These are phyloP conservation scores for Meta bourneti DNA, from an alignment of 2,888 invertebrate species.

Conservation along the genomic window DNA sequence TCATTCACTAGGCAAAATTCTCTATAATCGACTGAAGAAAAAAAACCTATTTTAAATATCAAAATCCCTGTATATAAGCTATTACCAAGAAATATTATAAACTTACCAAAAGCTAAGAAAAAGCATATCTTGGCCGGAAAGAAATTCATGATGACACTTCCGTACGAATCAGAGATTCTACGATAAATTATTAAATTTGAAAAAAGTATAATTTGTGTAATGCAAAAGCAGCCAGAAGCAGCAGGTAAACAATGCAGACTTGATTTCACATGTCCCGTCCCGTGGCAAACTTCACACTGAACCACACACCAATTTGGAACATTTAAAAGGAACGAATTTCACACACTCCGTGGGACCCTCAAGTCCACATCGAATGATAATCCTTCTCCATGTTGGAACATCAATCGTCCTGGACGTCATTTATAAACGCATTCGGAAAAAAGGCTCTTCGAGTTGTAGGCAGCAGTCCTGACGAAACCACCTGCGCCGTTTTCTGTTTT, in stretches of 20 bases:
- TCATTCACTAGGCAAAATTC: no score
- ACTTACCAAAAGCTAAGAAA: constrained; percentile 50
- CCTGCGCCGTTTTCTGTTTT: not conserved
- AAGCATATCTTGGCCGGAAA: constrained; percentile 23
- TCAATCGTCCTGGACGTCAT: constrained; percentile 16
- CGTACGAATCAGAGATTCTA: not conserved
- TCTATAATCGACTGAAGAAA: not conserved
- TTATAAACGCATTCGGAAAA: constrained; percentile 34
- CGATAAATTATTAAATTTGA: not conserved
- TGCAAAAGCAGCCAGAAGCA: constrained; percentile 29
- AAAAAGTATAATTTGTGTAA: constrained; percentile 28
- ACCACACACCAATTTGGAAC: constrained; percentile 31
- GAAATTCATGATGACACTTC: constrained; percentile 40
- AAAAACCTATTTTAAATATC: not conserved
- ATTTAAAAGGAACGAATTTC: constrained; percentile 35
- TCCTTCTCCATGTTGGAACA: constrained; percentile 49
- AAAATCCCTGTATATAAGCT: not conserved
- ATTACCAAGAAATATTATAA: no score
- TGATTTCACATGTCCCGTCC: constrained; percentile 62
- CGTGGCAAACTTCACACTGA: constrained; percentile 4
- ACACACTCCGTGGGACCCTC: constrained; percentile 14
- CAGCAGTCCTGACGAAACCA: not conserved
- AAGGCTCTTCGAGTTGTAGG: not conserved
- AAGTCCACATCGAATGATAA: constrained; percentile 54
- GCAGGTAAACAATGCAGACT: constrained; percentile 69